Conservation (phyloP, 1,140 invertebrate species). For the Rhizoglyphus robini region DNA sequence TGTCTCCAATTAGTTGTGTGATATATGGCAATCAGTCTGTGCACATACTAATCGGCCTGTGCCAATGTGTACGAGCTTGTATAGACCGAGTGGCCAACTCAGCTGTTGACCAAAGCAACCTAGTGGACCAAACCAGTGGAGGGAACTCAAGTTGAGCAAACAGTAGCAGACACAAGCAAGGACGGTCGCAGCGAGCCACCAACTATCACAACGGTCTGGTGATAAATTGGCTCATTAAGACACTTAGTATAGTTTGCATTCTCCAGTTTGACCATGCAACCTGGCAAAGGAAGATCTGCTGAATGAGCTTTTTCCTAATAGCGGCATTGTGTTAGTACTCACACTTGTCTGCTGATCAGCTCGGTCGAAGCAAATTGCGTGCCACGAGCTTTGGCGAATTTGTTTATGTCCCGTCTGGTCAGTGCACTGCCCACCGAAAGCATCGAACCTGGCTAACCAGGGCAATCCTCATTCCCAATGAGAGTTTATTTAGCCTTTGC, state of each 20-base stretch:
- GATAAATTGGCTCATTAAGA: not conserved
- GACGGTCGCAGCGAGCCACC: not conserved
- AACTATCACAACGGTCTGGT: not conserved
- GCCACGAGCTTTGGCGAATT: no score
- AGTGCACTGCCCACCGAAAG: no score
- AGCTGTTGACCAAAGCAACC: constrained; percentile 43
- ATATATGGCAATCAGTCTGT: constrained; percentile 41
- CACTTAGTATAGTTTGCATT: no score
- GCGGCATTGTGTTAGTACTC: no score
- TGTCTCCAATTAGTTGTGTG: not conserved
- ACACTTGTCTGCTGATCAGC: no score
- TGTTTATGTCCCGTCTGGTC: no score
- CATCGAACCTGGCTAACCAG: not conserved
- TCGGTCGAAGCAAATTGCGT: no score
- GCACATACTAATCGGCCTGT: no score
- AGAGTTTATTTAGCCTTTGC: not conserved
- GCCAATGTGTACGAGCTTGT: constrained; percentile 71
- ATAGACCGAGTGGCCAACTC: constrained; percentile 84
- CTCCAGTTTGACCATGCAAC: no score
- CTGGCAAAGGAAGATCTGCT: no score
- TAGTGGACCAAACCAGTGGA: constrained; percentile 30
- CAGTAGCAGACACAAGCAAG: not conserved
- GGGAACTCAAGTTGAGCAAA: not conserved
- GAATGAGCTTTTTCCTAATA: no score
- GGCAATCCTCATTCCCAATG: not conserved